These are phyloP conservation scores for Patiria miniata DNA, from an alignment of 35 echinoderm and acorn worm genomes.

Conservation along the genomic window DNA sequence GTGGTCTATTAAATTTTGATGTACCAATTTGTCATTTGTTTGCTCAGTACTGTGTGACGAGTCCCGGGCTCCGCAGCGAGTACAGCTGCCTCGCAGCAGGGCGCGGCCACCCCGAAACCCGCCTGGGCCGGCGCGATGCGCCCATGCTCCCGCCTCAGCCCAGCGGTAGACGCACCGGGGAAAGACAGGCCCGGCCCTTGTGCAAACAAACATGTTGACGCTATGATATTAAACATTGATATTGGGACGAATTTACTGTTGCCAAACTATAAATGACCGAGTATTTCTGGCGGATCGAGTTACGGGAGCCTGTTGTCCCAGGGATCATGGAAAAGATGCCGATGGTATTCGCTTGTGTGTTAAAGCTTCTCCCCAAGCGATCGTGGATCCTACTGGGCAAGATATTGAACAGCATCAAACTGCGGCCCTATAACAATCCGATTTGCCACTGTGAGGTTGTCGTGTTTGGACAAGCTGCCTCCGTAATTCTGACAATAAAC, in stretches of 20 bases:
- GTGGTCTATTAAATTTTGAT: constrained; percentile 52
- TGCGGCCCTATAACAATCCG: neutral
- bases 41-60: constrained; percentile 32
- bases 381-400: neutral
- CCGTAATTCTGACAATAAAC: constrained; percentile 3
- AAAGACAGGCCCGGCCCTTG: neutral
- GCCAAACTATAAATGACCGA: constrained; percentile 11
- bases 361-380: neutral
- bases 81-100: constrained; percentile 30
- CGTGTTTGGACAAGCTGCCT: constrained; percentile 20
- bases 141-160: neutral
- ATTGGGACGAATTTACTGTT: constrained; percentile 29
- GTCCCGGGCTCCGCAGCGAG: neutral
- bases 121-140: neutral
- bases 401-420: neutral
- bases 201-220: constrained; percentile 33
- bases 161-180: constrained; percentile 2
- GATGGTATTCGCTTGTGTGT: constrained; percentile 9
- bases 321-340: neutral
- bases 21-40: constrained; percentile 54
- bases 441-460: constrained; percentile 8
- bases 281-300: constrained; percentile 3
- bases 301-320: constrained; percentile 2
- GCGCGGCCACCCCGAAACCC: constrained; percentile 23
- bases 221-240: neutral